Evolutionary conservation across 2,888 invertebrate genomes (phyloP).

Genomic region (Tetragonisca angustula): DNA sequence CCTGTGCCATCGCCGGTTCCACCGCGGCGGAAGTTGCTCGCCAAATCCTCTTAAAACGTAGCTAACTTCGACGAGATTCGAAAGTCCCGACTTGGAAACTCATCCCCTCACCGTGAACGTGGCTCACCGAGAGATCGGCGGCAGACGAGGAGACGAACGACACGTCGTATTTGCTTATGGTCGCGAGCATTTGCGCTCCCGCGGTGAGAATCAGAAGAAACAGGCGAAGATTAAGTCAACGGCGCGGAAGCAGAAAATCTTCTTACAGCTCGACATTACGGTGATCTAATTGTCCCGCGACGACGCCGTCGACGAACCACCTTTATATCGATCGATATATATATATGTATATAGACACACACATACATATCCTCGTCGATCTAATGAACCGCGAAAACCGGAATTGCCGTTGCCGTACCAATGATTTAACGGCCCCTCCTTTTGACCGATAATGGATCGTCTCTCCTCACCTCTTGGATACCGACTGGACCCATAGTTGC

Average conservation of each 20-base stretch:
- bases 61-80: neutral
- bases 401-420: constrained; percentile 62
- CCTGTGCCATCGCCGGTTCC: neutral
- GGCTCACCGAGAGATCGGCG: neutral
- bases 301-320: constrained; percentile 7
- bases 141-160: too few species aligned
- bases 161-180: neutral
- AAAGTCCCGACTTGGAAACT: neutral
- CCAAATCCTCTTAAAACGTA: neutral
- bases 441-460: constrained; percentile 64
- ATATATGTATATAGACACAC: constrained; percentile 16
- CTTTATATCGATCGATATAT: constrained; percentile 26
- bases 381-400: constrained; percentile 67
- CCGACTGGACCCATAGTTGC: constrained; percentile 25
- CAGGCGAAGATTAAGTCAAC: neutral
- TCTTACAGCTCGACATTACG: constrained; percentile 16
- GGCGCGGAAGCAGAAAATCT: constrained; percentile 21
- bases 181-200: constrained; percentile 1
- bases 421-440: constrained; percentile 71
- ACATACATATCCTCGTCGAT: constrained; percentile 8
- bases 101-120: neutral
- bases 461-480: constrained; percentile 26
- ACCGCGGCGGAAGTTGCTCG: neutral
- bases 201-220: neutral
- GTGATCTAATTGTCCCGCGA: constrained; percentile 46